Conservation (phyloP, 2,888 invertebrate species). For the Taphrorychus bicolor region DNA sequence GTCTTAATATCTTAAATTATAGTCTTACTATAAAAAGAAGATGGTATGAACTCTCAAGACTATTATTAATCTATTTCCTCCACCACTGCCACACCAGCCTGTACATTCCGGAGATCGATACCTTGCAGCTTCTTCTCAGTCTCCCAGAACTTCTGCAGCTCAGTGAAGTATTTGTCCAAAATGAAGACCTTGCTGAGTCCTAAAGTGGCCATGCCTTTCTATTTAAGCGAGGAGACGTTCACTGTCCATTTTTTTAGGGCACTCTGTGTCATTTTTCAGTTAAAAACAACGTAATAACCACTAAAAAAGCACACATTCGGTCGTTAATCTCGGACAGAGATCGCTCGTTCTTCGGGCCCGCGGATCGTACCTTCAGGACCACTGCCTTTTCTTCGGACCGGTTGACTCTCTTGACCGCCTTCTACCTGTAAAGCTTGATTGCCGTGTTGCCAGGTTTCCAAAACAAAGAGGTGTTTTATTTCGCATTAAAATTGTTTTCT, state of each 20-base stretch:
- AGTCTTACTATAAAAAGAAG: no score
- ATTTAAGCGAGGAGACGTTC: slow-evolving; percentile 10
- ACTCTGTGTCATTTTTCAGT: slow-evolving; percentile 24
- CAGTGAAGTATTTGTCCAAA: slow-evolving; percentile 96
- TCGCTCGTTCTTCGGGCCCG: slow-evolving; percentile 10
- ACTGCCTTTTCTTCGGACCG: slow-evolving; percentile 41
- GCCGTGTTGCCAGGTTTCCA: slow-evolving; percentile 37
- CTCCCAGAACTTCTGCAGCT: slow-evolving; percentile 96
- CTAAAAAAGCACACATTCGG: slow-evolving; percentile 26
- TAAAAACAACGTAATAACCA: slow-evolving; percentile 5
- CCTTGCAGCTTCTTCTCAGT: slow-evolving; percentile 96
- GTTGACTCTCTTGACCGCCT: slow-evolving; percentile 38
- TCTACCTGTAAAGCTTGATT: slow-evolving; percentile 36
- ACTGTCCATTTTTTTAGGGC: slow-evolving; percentile 20
- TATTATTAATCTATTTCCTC: no score
- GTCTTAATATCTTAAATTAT: no score
- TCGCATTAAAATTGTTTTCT: not conserved
- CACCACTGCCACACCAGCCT: slow-evolving; percentile 17
- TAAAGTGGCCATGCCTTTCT: slow-evolving; percentile 85
- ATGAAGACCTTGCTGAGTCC: slow-evolving; percentile 97
- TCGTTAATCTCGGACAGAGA: slow-evolving; percentile 22
- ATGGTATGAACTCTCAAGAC: no score
- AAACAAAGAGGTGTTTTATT: slow-evolving; percentile 25
- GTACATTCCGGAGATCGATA: no score
- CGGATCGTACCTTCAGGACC: slow-evolving; percentile 38